phyloP scores from a whole-genome alignment of 2,113 vertebrate genomes.

The Anoplopoma fimbria region DNA sequence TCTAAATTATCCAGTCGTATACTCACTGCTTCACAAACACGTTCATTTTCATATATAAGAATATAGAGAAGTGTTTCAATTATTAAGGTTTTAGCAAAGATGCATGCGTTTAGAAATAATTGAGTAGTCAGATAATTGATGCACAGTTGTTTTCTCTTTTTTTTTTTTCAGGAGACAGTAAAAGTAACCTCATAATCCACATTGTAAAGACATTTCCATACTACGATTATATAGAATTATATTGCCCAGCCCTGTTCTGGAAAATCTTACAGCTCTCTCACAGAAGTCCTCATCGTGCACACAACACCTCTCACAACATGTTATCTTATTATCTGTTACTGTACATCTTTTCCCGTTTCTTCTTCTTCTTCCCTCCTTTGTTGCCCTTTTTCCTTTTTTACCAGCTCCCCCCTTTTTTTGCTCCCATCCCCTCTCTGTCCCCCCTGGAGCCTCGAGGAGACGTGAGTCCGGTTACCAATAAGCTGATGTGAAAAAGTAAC shows the following conservation, averaged over 20 bases:
- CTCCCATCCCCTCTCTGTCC: conserved; percentile 51
- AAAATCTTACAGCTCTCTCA: too few relatives aligned
- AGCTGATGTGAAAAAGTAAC: conserved; percentile 75
- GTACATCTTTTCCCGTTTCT: conserved; percentile 1
- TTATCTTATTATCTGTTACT: conserved; percentile 4
- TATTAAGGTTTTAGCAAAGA: too few relatives aligned
- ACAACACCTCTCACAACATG: neutral
- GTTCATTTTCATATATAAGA: too few relatives aligned
- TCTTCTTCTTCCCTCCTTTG: neutral
- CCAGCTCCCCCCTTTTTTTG: neutral
- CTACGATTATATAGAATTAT: neutral
- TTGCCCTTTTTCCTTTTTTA: neutral
- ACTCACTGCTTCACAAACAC: too few relatives aligned
- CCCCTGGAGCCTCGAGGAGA: conserved; percentile 63
- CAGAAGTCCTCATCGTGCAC: neutral
- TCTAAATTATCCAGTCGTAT: too few relatives aligned
- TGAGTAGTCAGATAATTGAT: neutral
- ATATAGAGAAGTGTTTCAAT: too few relatives aligned
- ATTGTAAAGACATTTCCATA: neutral
- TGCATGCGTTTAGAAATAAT: too few relatives aligned
- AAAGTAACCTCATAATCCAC: neutral
- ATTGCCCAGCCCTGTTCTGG: neutral
- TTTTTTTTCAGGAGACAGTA: neutral
- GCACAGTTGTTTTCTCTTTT: neutral
- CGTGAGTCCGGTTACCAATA: conserved; percentile 83